A percentile compares a stretch with the other conserved stretches of the same genome.
phyloP scores from a whole-genome alignment of 2,797 vertebrate genomes.

The Ceryle rudis region DNA sequence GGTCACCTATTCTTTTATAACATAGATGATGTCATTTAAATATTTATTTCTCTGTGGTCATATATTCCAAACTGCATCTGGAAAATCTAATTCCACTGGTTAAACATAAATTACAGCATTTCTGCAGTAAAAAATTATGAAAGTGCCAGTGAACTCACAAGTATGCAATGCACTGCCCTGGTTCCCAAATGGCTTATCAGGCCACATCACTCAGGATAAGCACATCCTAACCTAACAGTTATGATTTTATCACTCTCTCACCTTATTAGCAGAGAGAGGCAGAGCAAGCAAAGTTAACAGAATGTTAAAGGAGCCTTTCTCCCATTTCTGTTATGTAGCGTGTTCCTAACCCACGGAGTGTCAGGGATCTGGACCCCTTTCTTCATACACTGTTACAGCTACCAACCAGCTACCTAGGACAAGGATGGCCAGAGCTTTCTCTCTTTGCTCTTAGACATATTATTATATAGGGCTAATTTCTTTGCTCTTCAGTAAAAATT shows the following conservation, averaged over 20 bases:
- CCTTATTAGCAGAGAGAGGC: background rate
- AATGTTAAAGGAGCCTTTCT: background rate
- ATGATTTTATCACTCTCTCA: background rate
- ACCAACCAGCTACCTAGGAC: background rate
- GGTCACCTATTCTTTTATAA: background rate
- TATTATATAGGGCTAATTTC: background rate
- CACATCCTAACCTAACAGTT: background rate
- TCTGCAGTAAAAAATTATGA: background rate
- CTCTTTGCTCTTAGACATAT: background rate
- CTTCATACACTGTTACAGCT: background rate
- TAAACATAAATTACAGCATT: background rate
- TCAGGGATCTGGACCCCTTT: background rate
- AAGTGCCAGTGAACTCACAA: background rate
- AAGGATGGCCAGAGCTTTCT: background rate
- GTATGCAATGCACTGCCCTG: background rate
- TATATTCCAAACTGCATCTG: background rate
- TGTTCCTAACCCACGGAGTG: background rate
- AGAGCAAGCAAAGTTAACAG: background rate
- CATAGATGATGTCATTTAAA: background rate
- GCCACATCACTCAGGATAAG: background rate
- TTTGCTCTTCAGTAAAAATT: background rate
- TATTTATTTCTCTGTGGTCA: background rate
- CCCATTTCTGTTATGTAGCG: accelerated
- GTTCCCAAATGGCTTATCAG: background rate
- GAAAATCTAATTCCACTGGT: background rate